Evolutionary conservation across 2,888 invertebrate genomes (phyloP), one percentile per base, ranked within the genome.

Genomic region (Tetranychus piercei): DNA sequence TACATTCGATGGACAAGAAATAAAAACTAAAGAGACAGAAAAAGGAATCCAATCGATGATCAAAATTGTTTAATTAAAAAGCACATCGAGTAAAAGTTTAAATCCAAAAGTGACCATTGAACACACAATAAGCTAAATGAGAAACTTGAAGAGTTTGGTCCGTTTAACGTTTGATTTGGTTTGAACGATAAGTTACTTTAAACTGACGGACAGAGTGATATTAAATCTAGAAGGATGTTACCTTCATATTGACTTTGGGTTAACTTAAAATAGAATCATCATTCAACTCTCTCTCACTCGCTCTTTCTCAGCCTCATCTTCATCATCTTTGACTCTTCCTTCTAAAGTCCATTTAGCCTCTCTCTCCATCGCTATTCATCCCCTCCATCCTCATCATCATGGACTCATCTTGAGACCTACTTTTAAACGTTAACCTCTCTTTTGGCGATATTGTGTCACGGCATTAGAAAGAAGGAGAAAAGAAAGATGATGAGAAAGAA

Each of bases 381-480:
- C 55, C 15, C 55, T 55, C 55, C 55, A 15, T 9, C 55, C 9
- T 55, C 55, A 55, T 55, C 55, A 15, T 55, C 55, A 15, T 55
- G 55, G 55, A 55, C 55, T 55, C 55, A 55, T 55, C 55, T 55
- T 55, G 20, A 69, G 69, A 69, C 69, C 69, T 69, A 69, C 69
- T 69, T 69, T 69, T 22, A 23, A 20, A 20, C 34, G 20, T 23
- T 69, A 69, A 20, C 20, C 69, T 69, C 34, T 11, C 69, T 69
- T 23, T 69, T 69, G 22, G 20, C 69, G 69, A 69, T 69, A 69
- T 69, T 69, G 69, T 69, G 69, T 69, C 69, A 69, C 69, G 69
- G 34, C 69, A 69, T 69, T 69, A 69, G 20, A 69, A 20, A 69
- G 69, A 20, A 11, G 34, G n/a, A 66, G 66, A 20, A 66, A 66